Conservation (phyloP, 2,888 invertebrate species). For the Xestobium rufovillosum region DNA sequence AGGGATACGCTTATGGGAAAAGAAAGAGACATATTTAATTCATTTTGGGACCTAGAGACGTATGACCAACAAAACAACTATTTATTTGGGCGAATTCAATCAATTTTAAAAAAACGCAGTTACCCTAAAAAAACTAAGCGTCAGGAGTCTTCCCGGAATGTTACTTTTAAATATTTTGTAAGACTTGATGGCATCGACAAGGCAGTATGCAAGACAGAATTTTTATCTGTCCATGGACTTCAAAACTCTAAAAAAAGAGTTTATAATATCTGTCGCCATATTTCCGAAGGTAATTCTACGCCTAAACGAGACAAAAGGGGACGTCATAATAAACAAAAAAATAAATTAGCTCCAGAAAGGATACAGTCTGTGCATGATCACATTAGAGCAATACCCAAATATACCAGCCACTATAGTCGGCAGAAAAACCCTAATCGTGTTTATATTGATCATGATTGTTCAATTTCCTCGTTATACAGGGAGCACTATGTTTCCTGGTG, state of each 20-base stretch:
- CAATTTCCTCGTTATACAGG: slow-evolving; percentile 18
- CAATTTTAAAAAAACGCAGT: slow-evolving; percentile 11
- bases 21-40: slow-evolving; percentile 12
- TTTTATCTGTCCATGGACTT: slow-evolving; percentile 11
- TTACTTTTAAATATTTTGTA: slow-evolving; percentile 14
- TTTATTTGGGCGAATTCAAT: slow-evolving; percentile 15
- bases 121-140: slow-evolving; percentile 20
- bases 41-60: slow-evolving; percentile 16
- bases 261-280: slow-evolving; percentile 12
- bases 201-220: slow-evolving; percentile 15
- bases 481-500: slow-evolving; percentile 12
- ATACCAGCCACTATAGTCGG: slow-evolving; percentile 20
- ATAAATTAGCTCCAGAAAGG: slow-evolving; percentile 14
- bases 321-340: slow-evolving; percentile 14
- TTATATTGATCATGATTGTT: slow-evolving; percentile 19
- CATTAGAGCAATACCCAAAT: slow-evolving; percentile 18
- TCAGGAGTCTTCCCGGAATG: slow-evolving; percentile 12
- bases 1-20: slow-evolving; percentile 13
- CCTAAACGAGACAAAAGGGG: slow-evolving; percentile 16
- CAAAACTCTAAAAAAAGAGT: slow-evolving; percentile 13
- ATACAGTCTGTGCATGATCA: slow-evolving; percentile 14
- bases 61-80: slow-evolving; percentile 20
- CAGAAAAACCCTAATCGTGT: slow-evolving; percentile 16
- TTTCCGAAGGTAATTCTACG: slow-evolving; percentile 12
- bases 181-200: slow-evolving; percentile 15